Evolutionary conservation across 1,140 invertebrate species (phyloP).

Genomic region (Subanguina moxae): DNA sequence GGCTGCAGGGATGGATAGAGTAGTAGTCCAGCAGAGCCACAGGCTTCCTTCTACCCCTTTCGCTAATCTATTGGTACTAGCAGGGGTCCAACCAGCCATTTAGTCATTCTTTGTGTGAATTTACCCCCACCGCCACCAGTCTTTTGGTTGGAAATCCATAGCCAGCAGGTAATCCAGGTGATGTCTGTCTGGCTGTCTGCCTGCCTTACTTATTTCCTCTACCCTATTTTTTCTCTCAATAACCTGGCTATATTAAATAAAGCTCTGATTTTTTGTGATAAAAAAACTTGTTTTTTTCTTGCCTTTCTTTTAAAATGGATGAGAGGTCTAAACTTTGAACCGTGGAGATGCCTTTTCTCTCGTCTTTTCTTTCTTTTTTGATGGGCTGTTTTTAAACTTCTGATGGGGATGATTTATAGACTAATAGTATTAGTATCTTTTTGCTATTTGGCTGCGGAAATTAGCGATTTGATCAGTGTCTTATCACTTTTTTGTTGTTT

Average conservation of each 20-base stretch:
- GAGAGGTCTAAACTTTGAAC: too few species aligned
- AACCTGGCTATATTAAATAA: too few species aligned
- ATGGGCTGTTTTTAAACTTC: too few species aligned
- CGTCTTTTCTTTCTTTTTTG: too few species aligned
- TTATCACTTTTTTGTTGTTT: not conserved
- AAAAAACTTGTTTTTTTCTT: not conserved
- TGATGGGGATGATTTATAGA: too few species aligned
- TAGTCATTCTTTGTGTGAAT: constrained; percentile 1
- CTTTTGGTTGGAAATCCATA: not conserved
- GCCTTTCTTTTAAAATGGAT: too few species aligned
- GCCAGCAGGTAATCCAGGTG: constrained; percentile 1
- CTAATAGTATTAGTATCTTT: too few species aligned
- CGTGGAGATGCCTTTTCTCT: too few species aligned
- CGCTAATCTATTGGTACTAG: not conserved
- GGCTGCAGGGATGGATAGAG: not conserved
- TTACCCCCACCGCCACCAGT: not conserved
- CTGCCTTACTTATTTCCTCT: not conserved
- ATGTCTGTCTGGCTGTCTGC: not conserved
- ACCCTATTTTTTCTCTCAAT: not conserved
- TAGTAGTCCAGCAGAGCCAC: not conserved
- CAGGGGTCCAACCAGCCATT: not conserved
- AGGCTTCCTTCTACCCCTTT: not conserved
- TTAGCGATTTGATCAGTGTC: too few species aligned
- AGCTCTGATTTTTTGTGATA: too few species aligned
- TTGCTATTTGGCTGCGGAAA: too few species aligned